phyloP scores from a whole-genome alignment of 2,113 vertebrate genomes.

The Aythya baeri region DNA sequence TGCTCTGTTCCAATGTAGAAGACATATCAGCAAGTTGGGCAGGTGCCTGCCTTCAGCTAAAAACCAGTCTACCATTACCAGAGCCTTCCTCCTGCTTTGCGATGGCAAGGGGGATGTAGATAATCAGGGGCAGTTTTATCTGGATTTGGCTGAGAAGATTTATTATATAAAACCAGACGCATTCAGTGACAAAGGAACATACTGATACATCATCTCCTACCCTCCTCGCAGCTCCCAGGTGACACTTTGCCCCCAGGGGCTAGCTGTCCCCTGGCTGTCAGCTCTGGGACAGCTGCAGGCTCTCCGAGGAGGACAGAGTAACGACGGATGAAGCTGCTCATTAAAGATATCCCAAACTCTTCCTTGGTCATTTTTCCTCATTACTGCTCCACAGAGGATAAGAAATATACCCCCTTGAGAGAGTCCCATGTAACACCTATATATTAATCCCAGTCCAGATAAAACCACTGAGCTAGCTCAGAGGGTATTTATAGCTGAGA shows the following conservation, averaged over 20 bases:
- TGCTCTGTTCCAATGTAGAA: not conserved
- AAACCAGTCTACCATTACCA: not conserved
- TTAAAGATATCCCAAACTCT: not conserved
- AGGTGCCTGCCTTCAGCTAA: not conserved
- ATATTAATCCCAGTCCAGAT: not conserved
- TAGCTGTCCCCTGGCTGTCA: not conserved
- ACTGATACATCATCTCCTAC: not conserved
- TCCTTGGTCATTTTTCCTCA: not conserved
- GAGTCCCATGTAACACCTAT: not conserved
- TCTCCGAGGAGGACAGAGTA: accelerated
- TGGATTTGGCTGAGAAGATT: not conserved
- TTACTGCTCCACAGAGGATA: not conserved
- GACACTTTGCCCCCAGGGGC: not conserved
- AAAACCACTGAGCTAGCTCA: not conserved
- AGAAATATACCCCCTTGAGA: not conserved
- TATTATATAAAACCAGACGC: not conserved
- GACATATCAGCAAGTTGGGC: not conserved
- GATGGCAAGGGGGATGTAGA: accelerated
- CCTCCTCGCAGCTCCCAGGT: not conserved
- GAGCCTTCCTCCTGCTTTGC: not conserved
- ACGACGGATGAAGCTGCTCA: not conserved
- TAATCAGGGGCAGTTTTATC: accelerated
- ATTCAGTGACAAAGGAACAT: not conserved
- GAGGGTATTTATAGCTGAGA: slow-evolving; percentile 1
- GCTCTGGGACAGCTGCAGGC: not conserved